phyloP scores from a whole-genome alignment of 2,888 invertebrate genomes.

The Sepiola atlantica region DNA sequence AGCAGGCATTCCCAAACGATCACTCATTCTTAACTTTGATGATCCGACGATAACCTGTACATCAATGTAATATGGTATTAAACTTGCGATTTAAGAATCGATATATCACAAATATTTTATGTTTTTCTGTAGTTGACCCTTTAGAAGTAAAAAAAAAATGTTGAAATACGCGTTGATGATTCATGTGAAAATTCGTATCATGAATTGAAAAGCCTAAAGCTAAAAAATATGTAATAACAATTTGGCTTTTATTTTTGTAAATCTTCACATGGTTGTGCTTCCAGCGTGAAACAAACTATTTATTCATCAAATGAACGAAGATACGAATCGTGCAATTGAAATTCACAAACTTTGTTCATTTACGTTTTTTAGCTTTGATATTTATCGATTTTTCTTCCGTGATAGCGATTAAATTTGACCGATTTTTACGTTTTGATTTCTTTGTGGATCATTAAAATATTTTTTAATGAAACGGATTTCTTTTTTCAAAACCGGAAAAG shows the following conservation, averaged over 20 bases:
- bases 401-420: neutral
- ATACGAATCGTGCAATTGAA: neutral
- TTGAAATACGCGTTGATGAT: neutral
- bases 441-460: neutral
- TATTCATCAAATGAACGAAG: neutral
- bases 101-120: no score
- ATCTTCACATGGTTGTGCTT: neutral
- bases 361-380: neutral
- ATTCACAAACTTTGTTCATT: neutral
- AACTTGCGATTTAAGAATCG: no score
- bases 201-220: neutral
- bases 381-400: neutral
- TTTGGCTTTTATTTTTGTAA: neutral
- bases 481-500: neutral
- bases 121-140: neutral
- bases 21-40: no score
- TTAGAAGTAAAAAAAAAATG: neutral
- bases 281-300: neutral
- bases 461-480: no score
- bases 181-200: neutral
- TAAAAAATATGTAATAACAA: neutral
- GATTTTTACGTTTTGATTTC: neutral
- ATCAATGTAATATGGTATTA: no score
- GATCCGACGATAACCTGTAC: no score
- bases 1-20: no score